A percentile compares a stretch with the other conserved stretches of the same genome.
phyloP scores from a whole-genome alignment of 1,140 invertebrate species.

The Bombus huntii region DNA sequence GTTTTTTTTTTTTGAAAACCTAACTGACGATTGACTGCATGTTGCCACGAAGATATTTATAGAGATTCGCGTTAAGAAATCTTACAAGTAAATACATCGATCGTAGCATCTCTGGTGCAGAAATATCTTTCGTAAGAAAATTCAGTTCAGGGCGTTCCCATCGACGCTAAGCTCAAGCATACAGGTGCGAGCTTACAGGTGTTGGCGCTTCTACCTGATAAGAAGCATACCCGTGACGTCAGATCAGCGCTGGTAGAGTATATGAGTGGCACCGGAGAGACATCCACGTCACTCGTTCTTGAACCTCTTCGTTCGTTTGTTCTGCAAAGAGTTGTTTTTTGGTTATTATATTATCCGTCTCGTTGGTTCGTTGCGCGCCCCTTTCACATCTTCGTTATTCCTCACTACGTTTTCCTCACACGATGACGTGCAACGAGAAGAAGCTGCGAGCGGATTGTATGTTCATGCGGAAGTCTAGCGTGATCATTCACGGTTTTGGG shows the following conservation, averaged over 20 bases:
- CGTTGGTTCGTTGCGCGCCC: not conserved
- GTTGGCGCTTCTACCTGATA: conserved; percentile 74
- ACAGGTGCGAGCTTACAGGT: conserved; percentile 69
- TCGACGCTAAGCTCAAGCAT: conserved; percentile 53
- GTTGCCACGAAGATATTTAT: not conserved
- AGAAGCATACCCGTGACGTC: conserved; percentile 81
- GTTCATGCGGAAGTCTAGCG: conserved; percentile 28
- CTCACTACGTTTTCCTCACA: not conserved
- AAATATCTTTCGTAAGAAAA: conserved; percentile 28
- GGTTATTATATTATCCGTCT: conserved; percentile 4
- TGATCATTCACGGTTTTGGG: not conserved
- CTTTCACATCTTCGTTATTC: not conserved
- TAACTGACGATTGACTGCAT: too few species aligned
- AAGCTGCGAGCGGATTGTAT: conserved; percentile 1
- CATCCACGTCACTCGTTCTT: conserved; percentile 81
- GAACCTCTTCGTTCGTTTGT: conserved; percentile 72
- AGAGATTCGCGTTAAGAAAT: not conserved
- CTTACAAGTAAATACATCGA: not conserved
- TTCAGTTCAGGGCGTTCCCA: conserved; percentile 58
- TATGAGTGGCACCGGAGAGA: conserved; percentile 78
- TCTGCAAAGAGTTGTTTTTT: conserved; percentile 50
- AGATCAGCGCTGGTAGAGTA: conserved; percentile 78
- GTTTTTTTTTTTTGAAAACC: not conserved
- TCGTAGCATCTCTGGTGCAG: conserved; percentile 9
- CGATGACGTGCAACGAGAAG: not conserved